These are phyloP conservation scores for Peromyscus californicus DNA, from an alignment of 2,113 vertebrate genomes.

Conservation along the genomic window DNA sequence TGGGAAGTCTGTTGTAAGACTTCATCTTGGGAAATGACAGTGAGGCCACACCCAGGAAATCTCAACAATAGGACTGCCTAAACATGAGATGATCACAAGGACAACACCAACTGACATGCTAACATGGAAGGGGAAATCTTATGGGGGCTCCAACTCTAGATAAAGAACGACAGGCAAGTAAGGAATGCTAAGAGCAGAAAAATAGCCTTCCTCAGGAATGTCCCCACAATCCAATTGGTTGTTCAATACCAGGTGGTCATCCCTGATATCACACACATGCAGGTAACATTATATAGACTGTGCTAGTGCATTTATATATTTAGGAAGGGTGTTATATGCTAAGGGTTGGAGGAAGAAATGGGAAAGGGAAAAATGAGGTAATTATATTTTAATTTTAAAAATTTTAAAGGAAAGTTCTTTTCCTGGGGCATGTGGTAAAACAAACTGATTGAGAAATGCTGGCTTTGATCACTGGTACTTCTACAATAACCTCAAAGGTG, in stretches of 20 bases:
- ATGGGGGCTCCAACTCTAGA: background rate
- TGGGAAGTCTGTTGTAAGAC: background rate
- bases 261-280: background rate
- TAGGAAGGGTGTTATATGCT: background rate
- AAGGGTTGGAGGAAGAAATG: background rate
- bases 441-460: constrained; percentile 39
- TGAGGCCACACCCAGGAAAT: background rate
- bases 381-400: background rate
- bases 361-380: background rate
- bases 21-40: background rate
- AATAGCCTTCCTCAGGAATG: background rate
- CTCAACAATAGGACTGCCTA: background rate
- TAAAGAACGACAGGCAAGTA: background rate
- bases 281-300: background rate
- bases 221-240: background rate
- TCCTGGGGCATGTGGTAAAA: constrained; percentile 45
- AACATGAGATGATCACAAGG: background rate
- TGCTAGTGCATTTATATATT: background rate
- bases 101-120: background rate
- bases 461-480: constrained; percentile 58
- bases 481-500: constrained; percentile 66
- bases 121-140: background rate
- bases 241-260: background rate
- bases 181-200: background rate
- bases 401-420: no score